Base-by-base conservation (phyloP, 2,797 vertebrate species). In the Gallirallus australis region DNA sequence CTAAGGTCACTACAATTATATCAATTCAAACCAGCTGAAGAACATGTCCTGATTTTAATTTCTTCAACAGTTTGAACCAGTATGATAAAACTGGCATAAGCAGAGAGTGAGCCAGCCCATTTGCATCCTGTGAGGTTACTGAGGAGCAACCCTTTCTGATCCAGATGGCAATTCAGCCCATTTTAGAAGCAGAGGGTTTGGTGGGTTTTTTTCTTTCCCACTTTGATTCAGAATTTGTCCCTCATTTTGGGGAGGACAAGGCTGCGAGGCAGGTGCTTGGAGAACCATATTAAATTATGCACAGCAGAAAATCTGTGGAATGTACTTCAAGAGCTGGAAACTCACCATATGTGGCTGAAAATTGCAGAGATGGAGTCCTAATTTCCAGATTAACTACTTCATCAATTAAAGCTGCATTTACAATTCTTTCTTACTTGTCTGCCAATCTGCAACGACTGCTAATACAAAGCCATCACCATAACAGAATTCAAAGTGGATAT, bases 341-440 rank as follows among this genome's bases (percentile, higher is more conserved):
- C 42, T 90, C 64, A 86, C 77, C 6, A 9, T 66, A 57, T 73
- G 80, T 88, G 85, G 90, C 89, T 77, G 88, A 90, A 94, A 93
- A 92, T 31, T 84, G 60, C 63, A 53, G 69, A 59, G 56, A 65
- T 72, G 90, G 86, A 89, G 86, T 93, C 45, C 68, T 93, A 71
- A 93, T 92, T 95, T 96, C 53, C 77, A 95, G 82, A 95, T 93
- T 91, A 73, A 95, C 77, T 79, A 61, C 94, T 95, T 95, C 70
- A 53, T 86, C 91, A 94, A 96, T 94, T 94, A 95, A 94, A 93
- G 37, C 52, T 84, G 48, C 48, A 86, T 90, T 94, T 93, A 28
- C 79, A 90, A 71, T 82, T 45, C 45, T 94, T 92, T 87, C 56
- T 86, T 69, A 75, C 90, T 91, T 88, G 70, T 93, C 89, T 90